phyloP scores from a whole-genome alignment of 2,113 vertebrate species.

The Malurus melanocephalus region DNA sequence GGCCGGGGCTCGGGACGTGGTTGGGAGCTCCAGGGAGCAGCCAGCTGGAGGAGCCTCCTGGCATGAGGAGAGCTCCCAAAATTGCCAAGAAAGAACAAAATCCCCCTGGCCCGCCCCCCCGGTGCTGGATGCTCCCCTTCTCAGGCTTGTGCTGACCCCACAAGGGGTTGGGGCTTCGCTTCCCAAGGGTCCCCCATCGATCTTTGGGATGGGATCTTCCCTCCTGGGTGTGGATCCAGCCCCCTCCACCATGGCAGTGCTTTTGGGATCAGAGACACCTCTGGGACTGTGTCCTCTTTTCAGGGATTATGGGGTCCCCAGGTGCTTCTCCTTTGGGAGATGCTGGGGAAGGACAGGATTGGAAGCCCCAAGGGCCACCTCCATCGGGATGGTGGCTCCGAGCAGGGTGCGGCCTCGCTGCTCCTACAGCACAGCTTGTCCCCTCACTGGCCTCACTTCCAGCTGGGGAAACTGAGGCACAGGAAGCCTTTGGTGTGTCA shows the following conservation, averaged over 20 bases:
- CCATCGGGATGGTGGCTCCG: accelerated
- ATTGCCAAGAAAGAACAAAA: accelerated
- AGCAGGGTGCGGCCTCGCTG: accelerated
- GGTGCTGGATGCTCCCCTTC: neutral
- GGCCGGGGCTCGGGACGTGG: neutral
- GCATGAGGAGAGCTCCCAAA: neutral
- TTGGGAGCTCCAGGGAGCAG: neutral
- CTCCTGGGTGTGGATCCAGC: neutral
- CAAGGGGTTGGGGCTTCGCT: neutral
- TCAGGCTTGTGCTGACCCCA: neutral
- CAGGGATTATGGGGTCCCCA: accelerated
- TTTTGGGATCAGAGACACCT: neutral
- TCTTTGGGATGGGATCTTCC: neutral
- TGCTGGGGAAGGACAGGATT: accelerated
- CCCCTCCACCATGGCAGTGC: accelerated
- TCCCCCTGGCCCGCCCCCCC: accelerated
- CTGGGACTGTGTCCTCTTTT: neutral
- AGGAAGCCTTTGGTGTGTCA: accelerated
- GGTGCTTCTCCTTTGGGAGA: neutral
- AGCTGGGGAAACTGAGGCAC: neutral
- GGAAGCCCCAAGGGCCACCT: neutral
- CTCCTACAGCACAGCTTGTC: neutral
- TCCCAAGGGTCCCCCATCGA: accelerated
- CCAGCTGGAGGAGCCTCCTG: neutral
- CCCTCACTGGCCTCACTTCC: neutral